Conservation (phyloP, 2,888 invertebrate species). For the Drosophila leonis region DNA sequence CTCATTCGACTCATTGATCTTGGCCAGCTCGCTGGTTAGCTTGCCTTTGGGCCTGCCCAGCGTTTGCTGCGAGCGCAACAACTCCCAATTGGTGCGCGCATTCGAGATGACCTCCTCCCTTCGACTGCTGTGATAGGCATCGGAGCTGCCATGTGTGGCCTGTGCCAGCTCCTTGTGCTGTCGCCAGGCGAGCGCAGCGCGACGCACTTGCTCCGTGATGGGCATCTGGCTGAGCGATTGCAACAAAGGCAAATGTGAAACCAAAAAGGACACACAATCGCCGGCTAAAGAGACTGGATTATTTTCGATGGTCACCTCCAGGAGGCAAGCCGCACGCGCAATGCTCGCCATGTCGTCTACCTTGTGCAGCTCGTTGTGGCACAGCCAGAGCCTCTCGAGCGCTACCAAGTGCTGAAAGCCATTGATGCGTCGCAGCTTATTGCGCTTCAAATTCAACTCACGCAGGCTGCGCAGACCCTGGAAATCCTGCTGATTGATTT, state of each 20-base stretch:
- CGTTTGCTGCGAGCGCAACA: conserved; percentile 89
- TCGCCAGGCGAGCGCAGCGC: conserved; percentile 92
- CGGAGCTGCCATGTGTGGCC: conserved; percentile 85
- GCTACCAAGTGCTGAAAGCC: conserved; percentile 93
- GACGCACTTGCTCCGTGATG: conserved; percentile 91
- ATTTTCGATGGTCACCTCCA: conserved; percentile 94
- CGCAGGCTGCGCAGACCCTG: conserved; percentile 91
- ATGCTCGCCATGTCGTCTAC: conserved; percentile 95
- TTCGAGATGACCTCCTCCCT: conserved; percentile 94
- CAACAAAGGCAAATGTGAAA: conserved; percentile 92
- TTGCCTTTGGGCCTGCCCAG: conserved; percentile 69
- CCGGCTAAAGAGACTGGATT: conserved; percentile 93
- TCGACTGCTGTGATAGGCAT: conserved; percentile 87
- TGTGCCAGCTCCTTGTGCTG: conserved; percentile 90
- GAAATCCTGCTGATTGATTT: conserved; percentile 91
- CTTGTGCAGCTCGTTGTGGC: conserved; percentile 87
- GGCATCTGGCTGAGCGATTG: conserved; percentile 91
- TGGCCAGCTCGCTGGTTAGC: conserved; percentile 73
- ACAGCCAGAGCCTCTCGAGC: conserved; percentile 87
- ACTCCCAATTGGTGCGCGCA: conserved; percentile 94
- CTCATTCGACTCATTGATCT: conserved; percentile 80
- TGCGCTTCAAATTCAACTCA: conserved; percentile 95
- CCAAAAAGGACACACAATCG: conserved; percentile 93
- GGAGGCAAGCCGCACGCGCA: conserved; percentile 91
- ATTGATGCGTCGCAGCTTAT: conserved; percentile 91